Base-by-base conservation (phyloP, 1,140 invertebrate species). In the Caenorhabditis inopinata region DNA sequence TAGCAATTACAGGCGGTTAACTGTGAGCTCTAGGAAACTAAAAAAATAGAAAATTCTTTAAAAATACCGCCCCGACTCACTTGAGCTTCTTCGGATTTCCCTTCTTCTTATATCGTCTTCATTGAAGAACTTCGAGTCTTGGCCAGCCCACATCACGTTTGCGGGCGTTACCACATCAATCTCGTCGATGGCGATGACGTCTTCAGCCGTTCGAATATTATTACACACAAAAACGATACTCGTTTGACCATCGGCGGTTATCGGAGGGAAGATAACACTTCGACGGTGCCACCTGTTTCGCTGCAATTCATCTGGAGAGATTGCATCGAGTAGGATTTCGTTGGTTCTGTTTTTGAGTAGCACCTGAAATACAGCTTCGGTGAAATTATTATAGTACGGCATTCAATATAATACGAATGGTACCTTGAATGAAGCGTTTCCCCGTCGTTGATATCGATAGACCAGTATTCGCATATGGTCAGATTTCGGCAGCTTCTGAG, bases 61-160 rank as follows among this genome's bases (percentile, higher is more conserved):
- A n/a, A n/a, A n/a, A n/a, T 42, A 42, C 38, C 5, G 14, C 14
- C 5, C 14, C 38, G 14, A 42, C 32, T 18, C 1, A 68, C 58
- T 68, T 9, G 58, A 68, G 21, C 58, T 68, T 42, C 58, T 68
- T 21, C 58, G 32, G 23, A 68, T 68, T 16, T 68, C 58, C 12
- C 58, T 68, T 21, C 58, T 68, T 16, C 58, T 1, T 3, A 68
- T 68, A 68, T 68, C 58, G 18, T 68, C 58, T 21, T 68, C 58
- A 42, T 68, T 32, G 18, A 68, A 68, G 21, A 68, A 68, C n/a
- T 68, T 68, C 11, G 58, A 68, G 21, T 68, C 58, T 68, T 68
- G 58, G 6, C 58, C 58, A 29, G 58, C 58, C 58, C 58, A 68
- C 58, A 68, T 68, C 0, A 68, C 58, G 21, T 68, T 68, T 21